Conservation (phyloP, 1,140 invertebrate genomes). For the Trachymyrmex cornetzi region DNA sequence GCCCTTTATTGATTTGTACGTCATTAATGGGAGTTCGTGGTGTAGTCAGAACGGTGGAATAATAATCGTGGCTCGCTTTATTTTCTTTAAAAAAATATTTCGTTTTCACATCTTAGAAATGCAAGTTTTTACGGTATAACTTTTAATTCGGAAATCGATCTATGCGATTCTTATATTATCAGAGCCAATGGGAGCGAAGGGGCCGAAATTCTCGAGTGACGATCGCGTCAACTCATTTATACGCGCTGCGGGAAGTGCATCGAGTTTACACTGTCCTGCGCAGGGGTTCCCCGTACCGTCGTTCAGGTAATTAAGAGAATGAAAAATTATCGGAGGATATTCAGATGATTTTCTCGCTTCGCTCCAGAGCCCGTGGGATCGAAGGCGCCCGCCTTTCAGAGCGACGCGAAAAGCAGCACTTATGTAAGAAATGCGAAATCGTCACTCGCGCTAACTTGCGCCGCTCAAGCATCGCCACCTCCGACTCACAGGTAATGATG, state of each 20-base stretch:
- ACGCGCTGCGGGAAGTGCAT: constrained; percentile 85
- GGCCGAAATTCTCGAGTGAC: constrained; percentile 88
- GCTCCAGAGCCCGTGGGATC: constrained; percentile 89
- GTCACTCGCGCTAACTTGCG: constrained; percentile 86
- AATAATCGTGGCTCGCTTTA: not conserved
- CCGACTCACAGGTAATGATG: constrained; percentile 86
- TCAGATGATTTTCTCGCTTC: constrained; percentile 74
- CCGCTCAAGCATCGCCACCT: constrained; percentile 88
- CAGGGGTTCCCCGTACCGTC: constrained; percentile 90
- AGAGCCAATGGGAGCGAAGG: constrained; percentile 90
- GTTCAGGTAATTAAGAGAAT: constrained; percentile 87
- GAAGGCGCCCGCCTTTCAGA: constrained; percentile 90
- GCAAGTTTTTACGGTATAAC: not conserved
- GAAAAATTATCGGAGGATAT: not conserved
- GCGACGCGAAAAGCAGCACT: constrained; percentile 89
- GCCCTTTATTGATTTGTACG: constrained; percentile 57
- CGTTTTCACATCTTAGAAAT: not conserved
- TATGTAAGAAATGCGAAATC: constrained; percentile 85
- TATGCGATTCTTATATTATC: constrained; percentile 55
- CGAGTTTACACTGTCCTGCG: constrained; percentile 89
- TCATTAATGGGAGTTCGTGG: constrained; percentile 4
- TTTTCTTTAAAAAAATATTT: not conserved
- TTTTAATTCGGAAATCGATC: not conserved
- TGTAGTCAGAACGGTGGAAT: not conserved
- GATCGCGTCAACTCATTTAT: constrained; percentile 86